A percentile compares a stretch with the other conserved stretches of the same genome.
Conservation (phyloP, 2,113 vertebrate species). For the Falcunculus frontatus region DNA sequence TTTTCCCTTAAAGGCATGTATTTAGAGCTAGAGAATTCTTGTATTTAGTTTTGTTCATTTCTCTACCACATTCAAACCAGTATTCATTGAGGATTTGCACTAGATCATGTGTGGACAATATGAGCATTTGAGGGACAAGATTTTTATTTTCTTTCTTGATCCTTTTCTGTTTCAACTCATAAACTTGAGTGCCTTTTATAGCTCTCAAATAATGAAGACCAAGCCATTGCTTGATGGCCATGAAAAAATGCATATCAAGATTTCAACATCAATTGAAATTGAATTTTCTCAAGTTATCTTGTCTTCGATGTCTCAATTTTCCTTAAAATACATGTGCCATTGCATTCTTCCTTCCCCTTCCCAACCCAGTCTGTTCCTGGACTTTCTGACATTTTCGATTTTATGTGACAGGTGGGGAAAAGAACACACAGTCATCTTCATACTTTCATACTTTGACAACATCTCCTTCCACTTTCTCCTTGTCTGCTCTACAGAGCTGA, state of each 20-base stretch:
- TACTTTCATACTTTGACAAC: neutral
- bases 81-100: neutral
- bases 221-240: neutral
- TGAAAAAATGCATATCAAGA: neutral
- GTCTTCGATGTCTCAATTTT: neutral
- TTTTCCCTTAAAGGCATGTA: neutral
- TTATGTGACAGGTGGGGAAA: neutral
- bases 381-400: neutral
- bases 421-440: neutral
- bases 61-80: neutral
- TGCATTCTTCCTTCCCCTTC: neutral
- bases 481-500: neutral
- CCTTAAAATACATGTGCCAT: neutral
- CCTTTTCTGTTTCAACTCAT: neutral
- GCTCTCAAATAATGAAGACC: neutral
- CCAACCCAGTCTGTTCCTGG: neutral
- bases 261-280: neutral
- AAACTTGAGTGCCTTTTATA: neutral
- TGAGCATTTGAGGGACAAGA: neutral
- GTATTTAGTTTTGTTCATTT: neutral
- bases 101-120: neutral
- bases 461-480: neutral
- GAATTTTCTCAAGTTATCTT: neutral
- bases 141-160: neutral
- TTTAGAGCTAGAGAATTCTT: neutral